These are phyloP conservation scores for Datnioides undecimradiatus DNA, from an alignment of 2,113 vertebrate genomes.

Conservation along the genomic window DNA sequence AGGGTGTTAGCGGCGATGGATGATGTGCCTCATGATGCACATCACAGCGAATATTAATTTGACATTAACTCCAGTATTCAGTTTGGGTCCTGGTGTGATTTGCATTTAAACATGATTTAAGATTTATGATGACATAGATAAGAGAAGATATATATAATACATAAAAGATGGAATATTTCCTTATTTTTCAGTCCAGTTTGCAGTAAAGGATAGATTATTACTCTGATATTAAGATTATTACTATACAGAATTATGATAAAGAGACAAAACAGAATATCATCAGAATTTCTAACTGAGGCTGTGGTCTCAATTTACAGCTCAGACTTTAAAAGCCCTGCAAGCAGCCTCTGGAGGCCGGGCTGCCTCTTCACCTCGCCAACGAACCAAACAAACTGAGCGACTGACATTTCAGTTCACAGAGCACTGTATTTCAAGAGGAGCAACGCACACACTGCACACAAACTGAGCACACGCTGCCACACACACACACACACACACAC, in stretches of 20 bases:
- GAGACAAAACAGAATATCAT: no score
- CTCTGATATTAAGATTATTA: no score
- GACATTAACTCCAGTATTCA: not conserved
- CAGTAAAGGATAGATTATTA: no score
- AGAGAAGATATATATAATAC: no score
- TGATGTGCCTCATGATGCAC: not conserved
- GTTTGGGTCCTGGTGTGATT: no score
- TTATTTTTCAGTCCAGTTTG: no score
- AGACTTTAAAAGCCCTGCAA: slow-evolving; percentile 5
- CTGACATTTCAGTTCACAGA: not conserved
- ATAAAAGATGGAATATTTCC: no score
- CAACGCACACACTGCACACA: not conserved
- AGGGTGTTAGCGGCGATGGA: not conserved
- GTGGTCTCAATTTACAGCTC: not conserved
- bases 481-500: not conserved
- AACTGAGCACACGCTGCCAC: no score
- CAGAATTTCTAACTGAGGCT: not conserved
- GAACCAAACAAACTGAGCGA: slow-evolving; percentile 26
- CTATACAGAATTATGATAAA: no score
- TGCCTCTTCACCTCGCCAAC: not conserved
- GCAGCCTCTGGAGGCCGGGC: not conserved
- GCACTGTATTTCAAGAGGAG: not conserved
- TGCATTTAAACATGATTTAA: no score
- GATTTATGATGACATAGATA: no score
- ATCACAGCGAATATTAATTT: not conserved